Percentiles rank a stretch among this genome's conserved stretches.
Evolutionary conservation across 2,797 vertebrate genomes (phyloP).

Genomic region (Carcharodon carcharias): DNA sequence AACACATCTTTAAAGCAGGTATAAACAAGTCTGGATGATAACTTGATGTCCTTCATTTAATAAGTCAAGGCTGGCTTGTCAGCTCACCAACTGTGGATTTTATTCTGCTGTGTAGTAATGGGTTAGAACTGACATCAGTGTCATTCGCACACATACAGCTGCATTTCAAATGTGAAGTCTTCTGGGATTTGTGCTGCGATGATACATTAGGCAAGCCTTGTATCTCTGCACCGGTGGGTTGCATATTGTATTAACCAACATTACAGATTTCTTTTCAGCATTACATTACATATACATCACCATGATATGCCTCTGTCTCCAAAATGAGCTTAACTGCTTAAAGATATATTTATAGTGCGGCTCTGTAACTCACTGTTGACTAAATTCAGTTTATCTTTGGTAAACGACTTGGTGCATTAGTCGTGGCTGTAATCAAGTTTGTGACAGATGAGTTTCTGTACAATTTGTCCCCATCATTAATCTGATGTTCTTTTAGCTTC

Average conservation of each 20-base stretch:
- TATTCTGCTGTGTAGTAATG: neutral
- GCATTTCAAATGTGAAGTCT: neutral
- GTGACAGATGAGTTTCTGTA: conserved; percentile 56
- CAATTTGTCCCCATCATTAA: conserved; percentile 64
- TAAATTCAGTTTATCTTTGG: conserved; percentile 59
- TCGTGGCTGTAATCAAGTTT: conserved; percentile 66
- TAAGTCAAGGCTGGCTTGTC: conserved; percentile 15
- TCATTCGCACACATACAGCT: neutral
- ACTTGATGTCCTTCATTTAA: conserved; percentile 14
- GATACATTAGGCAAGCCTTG: conserved; percentile 5
- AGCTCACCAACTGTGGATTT: neutral
- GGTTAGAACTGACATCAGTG: neutral
- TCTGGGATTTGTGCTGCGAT: neutral
- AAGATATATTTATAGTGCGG: conserved; percentile 28
- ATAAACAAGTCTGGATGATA: conserved; percentile 13
- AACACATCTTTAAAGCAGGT: too few species aligned
- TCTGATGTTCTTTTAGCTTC: conserved; percentile 64
- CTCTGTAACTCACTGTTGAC: conserved; percentile 48
- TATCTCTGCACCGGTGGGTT: neutral
- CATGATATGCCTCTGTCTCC: neutral
- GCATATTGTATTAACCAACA: conserved; percentile 17
- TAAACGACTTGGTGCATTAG: conserved; percentile 53
- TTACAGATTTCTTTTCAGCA: neutral
- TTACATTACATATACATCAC: conserved; percentile 8
- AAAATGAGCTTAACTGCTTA: conserved; percentile 31